Conservation (phyloP, 2,113 vertebrate species). For the Alligator sinensis region DNA sequence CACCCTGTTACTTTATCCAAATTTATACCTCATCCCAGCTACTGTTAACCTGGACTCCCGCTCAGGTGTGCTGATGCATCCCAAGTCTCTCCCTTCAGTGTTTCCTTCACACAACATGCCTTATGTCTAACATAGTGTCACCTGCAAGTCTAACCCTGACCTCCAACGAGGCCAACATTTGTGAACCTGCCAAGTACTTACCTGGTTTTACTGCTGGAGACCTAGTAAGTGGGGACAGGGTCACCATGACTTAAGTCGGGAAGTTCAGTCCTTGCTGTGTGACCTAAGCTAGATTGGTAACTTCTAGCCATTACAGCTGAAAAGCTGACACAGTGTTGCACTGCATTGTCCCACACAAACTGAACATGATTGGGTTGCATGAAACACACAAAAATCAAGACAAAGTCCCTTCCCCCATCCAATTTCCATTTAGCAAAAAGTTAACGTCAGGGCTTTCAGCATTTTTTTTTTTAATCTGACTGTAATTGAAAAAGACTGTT, state of each 20-base stretch:
- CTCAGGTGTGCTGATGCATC: background rate
- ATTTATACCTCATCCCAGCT: background rate
- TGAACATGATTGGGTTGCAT: background rate
- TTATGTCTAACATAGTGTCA: background rate
- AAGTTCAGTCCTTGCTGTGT: background rate
- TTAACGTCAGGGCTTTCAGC: constrained; percentile 36
- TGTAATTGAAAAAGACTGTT: constrained; percentile 27
- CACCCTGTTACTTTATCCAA: background rate
- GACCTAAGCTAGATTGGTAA: background rate
- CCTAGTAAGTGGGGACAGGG: background rate
- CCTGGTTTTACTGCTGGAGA: background rate
- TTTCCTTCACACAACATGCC: background rate
- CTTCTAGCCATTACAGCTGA: background rate
- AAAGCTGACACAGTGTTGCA: constrained; percentile 30
- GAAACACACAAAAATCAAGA: background rate
- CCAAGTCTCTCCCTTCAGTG: background rate
- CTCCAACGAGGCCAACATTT: background rate
- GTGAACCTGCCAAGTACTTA: background rate
- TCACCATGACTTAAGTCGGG: background rate
- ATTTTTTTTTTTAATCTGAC: background rate
- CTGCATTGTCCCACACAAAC: constrained; percentile 19
- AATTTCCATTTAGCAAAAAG: constrained; percentile 37
- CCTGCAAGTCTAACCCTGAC: background rate
- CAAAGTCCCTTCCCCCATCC: background rate
- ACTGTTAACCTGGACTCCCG: background rate